Conservation (phyloP, 2,888 invertebrate genomes). For the Lottia scabra region DNA sequence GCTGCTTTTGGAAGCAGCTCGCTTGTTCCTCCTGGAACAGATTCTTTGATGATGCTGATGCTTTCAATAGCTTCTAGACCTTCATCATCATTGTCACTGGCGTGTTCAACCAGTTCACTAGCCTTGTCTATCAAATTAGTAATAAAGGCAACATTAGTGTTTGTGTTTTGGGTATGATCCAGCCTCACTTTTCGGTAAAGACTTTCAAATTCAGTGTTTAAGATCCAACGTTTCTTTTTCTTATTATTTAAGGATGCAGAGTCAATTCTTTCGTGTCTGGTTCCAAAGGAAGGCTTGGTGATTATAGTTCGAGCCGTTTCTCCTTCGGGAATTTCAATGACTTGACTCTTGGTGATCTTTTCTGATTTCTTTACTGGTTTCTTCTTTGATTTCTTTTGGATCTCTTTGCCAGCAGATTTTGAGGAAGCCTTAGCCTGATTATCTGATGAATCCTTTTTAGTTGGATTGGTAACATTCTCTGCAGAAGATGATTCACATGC, state of each 20-base stretch:
- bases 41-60: not conserved
- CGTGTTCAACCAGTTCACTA: not conserved
- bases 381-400: too few relatives aligned
- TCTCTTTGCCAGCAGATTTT: too few relatives aligned
- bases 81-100: not conserved
- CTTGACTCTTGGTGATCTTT: too few relatives aligned
- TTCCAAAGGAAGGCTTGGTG: not conserved
- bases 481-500: too few relatives aligned
- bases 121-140: not conserved
- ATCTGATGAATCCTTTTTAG: too few relatives aligned
- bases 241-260: not conserved
- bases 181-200: not conserved
- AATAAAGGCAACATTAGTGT: not conserved
- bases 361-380: too few relatives aligned
- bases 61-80: not conserved
- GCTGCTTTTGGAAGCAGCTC: too few relatives aligned
- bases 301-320: not conserved
- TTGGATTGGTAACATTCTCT: too few relatives aligned
- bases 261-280: not conserved
- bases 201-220: conserved; percentile 1
- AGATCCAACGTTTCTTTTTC: not conserved
- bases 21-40: not conserved
- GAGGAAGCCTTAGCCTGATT: too few relatives aligned
- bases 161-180: not conserved
- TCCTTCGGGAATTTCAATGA: not conserved